phyloP scores from a whole-genome alignment of 2,797 vertebrate genomes.

The Enteromius thamalakanensis region DNA sequence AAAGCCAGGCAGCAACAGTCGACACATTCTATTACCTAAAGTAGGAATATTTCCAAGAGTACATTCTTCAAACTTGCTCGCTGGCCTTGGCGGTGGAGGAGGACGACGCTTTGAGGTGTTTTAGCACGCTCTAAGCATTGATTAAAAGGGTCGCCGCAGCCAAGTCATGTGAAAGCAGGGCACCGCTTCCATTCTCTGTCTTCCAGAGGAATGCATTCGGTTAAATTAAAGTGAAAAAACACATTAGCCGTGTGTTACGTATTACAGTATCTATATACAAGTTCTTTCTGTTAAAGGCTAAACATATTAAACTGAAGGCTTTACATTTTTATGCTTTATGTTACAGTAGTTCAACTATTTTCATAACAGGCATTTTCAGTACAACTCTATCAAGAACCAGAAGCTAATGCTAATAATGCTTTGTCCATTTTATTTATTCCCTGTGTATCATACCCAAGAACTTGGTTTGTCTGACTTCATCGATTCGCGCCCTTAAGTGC shows the following conservation, averaged over 20 bases:
- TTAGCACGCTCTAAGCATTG: slow-evolving; percentile 30
- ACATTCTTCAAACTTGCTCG: slow-evolving; percentile 36
- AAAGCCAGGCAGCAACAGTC: slow-evolving; percentile 37
- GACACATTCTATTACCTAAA: slow-evolving; percentile 48
- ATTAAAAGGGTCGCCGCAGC: slow-evolving; percentile 47
- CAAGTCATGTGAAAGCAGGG: slow-evolving; percentile 48
- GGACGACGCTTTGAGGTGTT: slow-evolving; percentile 38
- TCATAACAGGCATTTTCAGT: neutral
- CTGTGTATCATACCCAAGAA: neutral
- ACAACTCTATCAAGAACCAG: neutral
- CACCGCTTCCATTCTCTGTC: slow-evolving; percentile 41
- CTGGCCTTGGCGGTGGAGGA: slow-evolving; percentile 10
- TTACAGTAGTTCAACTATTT: neutral
- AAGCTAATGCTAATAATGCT: neutral
- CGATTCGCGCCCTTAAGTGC: neutral
- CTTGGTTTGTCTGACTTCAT: neutral
- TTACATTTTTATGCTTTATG: neutral
- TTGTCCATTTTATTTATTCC: neutral
- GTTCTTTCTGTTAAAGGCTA: neutral
- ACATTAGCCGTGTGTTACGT: slow-evolving; percentile 5
- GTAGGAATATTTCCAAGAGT: slow-evolving; percentile 49
- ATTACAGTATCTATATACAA: neutral
- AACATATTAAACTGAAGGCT: neutral
- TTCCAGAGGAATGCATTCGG: slow-evolving; percentile 43
- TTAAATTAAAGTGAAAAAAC: slow-evolving; percentile 23